These are phyloP conservation scores for Drosophila guanche DNA, from an alignment of 1,140 invertebrate species.

Conservation along the genomic window DNA sequence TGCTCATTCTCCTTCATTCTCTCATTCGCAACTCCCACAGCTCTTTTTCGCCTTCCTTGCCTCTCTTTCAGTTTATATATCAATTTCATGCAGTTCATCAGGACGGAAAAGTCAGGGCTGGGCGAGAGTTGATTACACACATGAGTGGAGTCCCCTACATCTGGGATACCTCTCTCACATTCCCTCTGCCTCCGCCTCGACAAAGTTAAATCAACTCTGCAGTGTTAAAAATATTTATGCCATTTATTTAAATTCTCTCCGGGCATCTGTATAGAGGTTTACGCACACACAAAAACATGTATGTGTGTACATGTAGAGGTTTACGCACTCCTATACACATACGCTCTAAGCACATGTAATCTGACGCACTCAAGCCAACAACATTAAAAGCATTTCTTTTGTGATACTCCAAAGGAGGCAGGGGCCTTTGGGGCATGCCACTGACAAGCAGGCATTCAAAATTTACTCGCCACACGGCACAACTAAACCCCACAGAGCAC, in stretches of 20 bases:
- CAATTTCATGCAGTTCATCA: conserved; percentile 65
- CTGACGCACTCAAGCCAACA: conserved; percentile 37
- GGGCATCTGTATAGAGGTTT: neutral
- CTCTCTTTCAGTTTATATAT: conserved; percentile 38
- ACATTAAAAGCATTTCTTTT: conserved; percentile 61
- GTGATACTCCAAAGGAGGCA: conserved; percentile 41
- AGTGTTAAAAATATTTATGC: conserved; percentile 58
- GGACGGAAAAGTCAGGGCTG: conserved; percentile 15
- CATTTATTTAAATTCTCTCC: conserved; percentile 76
- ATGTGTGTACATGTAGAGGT: neutral
- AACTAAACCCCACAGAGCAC: conserved; percentile 41
- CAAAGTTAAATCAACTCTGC: conserved; percentile 29
- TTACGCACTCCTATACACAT: conserved; percentile 23
- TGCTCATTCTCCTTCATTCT: neutral
- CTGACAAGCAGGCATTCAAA: conserved; percentile 47
- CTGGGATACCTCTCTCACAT: conserved; percentile 13
- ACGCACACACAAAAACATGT: neutral
- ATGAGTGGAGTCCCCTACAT: conserved; percentile 37
- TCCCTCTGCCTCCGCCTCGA: neutral
- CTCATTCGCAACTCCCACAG: neutral
- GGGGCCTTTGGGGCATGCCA: conserved; percentile 20
- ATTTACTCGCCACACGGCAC: conserved; percentile 53
- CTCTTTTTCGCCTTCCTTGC: too few species aligned
- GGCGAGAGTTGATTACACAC: conserved; percentile 58
- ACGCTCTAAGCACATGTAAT: conserved; percentile 50